A percentile compares a stretch with the other conserved stretches of the same genome.
These are phyloP conservation scores for Naja naja DNA, from an alignment of 2,113 vertebrate species.

Conservation along the genomic window DNA sequence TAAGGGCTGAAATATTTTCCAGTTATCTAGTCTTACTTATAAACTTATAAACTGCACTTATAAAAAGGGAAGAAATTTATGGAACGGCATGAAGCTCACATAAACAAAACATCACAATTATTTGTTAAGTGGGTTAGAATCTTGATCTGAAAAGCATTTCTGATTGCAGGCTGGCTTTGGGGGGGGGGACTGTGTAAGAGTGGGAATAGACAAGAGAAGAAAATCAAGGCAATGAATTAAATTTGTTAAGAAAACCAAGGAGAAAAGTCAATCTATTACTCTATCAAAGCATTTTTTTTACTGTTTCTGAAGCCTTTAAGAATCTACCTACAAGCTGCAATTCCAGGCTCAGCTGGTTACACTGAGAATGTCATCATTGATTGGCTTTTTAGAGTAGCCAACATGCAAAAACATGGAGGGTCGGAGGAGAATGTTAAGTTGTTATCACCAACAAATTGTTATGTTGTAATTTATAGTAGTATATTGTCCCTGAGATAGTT, in stretches of 20 bases:
- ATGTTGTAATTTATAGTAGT: not conserved
- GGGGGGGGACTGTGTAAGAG: not conserved
- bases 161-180: not conserved
- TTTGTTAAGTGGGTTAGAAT: not conserved
- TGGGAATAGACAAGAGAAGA: not conserved
- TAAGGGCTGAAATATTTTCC: not conserved
- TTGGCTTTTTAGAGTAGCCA: not conserved
- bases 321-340: not conserved
- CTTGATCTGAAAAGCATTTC: slow-evolving; percentile 41
- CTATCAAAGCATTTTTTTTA: not conserved
- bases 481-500: not conserved
- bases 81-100: not conserved
- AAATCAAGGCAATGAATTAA: not conserved
- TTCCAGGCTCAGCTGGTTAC: slow-evolving; percentile 12
- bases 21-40: slow-evolving; percentile 9
- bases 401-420: not conserved
- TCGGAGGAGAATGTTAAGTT: not conserved
- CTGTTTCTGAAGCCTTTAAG: not conserved
- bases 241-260: slow-evolving; percentile 14
- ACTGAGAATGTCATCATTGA: not conserved
- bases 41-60: slow-evolving; percentile 7
- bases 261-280: not conserved
- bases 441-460: not conserved
- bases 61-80: slow-evolving; percentile 20
- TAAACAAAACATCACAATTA: not conserved